Percentiles rank a stretch among this genome's conserved stretches.
Conservation (phyloP, 2,888 invertebrate species). For the Drosophila greeni region DNA sequence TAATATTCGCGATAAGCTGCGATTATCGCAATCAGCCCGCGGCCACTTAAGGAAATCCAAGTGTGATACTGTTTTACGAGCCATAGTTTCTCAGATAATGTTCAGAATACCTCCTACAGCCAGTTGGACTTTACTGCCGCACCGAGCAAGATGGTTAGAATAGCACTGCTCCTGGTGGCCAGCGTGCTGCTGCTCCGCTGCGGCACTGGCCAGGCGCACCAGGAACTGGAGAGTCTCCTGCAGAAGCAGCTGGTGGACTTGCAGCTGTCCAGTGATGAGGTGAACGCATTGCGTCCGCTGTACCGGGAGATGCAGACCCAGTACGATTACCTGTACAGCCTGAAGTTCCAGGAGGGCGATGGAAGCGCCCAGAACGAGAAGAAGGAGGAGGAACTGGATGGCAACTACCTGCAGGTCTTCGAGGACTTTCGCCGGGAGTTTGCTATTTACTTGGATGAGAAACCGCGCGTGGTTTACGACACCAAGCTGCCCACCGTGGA, state of each 20-base stretch:
- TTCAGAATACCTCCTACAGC: slow-evolving; percentile 13
- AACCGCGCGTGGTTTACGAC: slow-evolving; percentile 57
- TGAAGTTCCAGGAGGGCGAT: slow-evolving; percentile 42
- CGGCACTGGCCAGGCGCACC: slow-evolving; percentile 33
- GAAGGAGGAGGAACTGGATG: slow-evolving; percentile 35
- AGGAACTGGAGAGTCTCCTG: slow-evolving; percentile 49
- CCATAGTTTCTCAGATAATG: slow-evolving; percentile 36
- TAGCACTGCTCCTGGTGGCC: slow-evolving; percentile 38
- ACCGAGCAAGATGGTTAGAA: slow-evolving; percentile 39
- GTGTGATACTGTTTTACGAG: slow-evolving; percentile 54
- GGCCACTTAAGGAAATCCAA: slow-evolving; percentile 53
- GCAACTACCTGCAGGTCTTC: slow-evolving; percentile 40
- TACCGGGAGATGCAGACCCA: slow-evolving; percentile 66
- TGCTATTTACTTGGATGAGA: slow-evolving; percentile 29
- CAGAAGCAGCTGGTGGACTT: slow-evolving; percentile 53
- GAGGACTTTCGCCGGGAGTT: slow-evolving; percentile 55
- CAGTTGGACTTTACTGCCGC: slow-evolving; percentile 42
- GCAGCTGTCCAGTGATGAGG: slow-evolving; percentile 53
- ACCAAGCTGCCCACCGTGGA: slow-evolving; percentile 59
- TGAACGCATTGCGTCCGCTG: slow-evolving; percentile 60
- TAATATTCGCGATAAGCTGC: slow-evolving; percentile 37
- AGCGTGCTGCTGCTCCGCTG: slow-evolving; percentile 17
- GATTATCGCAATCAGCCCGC: slow-evolving; percentile 55
- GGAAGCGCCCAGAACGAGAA: slow-evolving; percentile 29
- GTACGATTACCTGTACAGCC: slow-evolving; percentile 58